phyloP scores from a whole-genome alignment of 2,888 invertebrate species.

The Hyppa rectilinea region DNA sequence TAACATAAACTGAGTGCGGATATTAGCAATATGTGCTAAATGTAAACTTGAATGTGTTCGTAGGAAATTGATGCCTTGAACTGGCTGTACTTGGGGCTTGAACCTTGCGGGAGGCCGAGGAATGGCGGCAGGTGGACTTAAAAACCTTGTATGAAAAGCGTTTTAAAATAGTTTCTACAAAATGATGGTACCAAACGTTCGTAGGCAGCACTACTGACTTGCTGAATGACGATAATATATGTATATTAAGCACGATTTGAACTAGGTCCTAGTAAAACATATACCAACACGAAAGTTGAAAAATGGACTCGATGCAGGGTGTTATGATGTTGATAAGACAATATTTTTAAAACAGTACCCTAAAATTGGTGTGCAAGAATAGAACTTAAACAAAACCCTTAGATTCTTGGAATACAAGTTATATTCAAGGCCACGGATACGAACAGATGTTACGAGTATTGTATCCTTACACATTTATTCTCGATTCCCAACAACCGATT shows the following conservation, averaged over 20 bases:
- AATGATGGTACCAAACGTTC: no score
- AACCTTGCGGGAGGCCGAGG: slow-evolving; percentile 23
- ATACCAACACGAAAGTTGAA: no score
- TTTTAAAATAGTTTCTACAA: neutral
- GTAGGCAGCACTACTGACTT: no score
- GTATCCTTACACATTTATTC: neutral
- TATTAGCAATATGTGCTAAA: slow-evolving; percentile 40
- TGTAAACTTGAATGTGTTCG: slow-evolving; percentile 9
- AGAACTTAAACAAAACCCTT: no score
- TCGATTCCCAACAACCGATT: slow-evolving; percentile 7
- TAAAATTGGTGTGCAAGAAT: no score
- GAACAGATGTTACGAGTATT: neutral
- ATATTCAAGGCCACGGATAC: neutral
- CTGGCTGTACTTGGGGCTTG: neutral
- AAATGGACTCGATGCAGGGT: no score
- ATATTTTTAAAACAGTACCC: no score
- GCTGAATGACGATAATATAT: no score
- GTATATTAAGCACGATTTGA: no score
- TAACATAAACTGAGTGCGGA: slow-evolving; percentile 21
- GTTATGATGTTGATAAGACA: no score
- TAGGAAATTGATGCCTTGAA: slow-evolving; percentile 46
- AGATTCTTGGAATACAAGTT: neutral
- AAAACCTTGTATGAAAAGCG: slow-evolving; percentile 2
- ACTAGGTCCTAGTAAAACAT: no score
- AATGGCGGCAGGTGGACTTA: neutral